A percentile compares a stretch with the other conserved stretches of the same genome.
Conservation (phyloP, 2,888 invertebrate genomes). For the Coenonympha arcania region DNA sequence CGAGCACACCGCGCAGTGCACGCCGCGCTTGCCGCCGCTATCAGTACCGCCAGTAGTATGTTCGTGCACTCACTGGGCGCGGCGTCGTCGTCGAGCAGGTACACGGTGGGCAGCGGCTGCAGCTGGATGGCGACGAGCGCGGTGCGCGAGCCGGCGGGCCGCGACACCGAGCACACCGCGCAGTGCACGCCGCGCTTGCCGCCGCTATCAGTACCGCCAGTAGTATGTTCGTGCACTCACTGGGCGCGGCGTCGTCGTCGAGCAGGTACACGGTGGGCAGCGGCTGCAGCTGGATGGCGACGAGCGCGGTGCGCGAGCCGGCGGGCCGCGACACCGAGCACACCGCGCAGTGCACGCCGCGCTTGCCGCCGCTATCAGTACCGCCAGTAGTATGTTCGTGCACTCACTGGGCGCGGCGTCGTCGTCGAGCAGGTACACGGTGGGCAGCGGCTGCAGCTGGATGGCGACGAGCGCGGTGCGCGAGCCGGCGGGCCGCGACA, state of each 20-base stretch:
- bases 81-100: slow-evolving; percentile 36
- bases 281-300: slow-evolving; percentile 78
- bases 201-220: slow-evolving; percentile 79
- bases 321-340: slow-evolving; percentile 9
- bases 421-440: too few species aligned
- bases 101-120: slow-evolving; percentile 79
- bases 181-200: slow-evolving; percentile 74
- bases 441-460: too few species aligned
- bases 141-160: slow-evolving; percentile 31
- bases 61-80: slow-evolving; percentile 35
- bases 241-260: slow-evolving; percentile 32
- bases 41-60: too few species aligned
- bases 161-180: slow-evolving; percentile 69
- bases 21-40: too few species aligned
- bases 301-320: slow-evolving; percentile 66
- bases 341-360: slow-evolving; percentile 77
- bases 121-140: slow-evolving; percentile 78
- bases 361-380: slow-evolving; percentile 81
- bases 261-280: slow-evolving; percentile 74
- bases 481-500: too few species aligned
- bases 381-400: too few species aligned
- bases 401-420: too few species aligned
- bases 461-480: too few species aligned
- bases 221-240: too few species aligned
- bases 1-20: too few species aligned